Evolutionary conservation across 2,888 invertebrate genomes (phyloP).

Genomic region (Drosophila villosipedis): DNA sequence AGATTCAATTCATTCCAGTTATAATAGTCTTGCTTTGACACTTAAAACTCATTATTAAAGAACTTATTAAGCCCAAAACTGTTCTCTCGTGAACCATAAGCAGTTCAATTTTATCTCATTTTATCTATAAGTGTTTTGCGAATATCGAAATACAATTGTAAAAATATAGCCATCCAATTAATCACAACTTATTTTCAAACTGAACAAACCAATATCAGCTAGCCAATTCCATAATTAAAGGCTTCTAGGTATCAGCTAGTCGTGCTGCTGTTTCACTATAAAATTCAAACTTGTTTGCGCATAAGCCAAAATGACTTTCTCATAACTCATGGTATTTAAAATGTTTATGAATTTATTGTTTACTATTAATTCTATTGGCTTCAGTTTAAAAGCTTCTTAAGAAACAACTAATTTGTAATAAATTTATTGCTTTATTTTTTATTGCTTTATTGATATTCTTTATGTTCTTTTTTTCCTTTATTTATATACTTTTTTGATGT

Average conservation of each 20-base stretch:
- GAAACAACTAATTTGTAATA: neutral
- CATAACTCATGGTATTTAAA: neutral
- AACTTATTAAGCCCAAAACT: neutral
- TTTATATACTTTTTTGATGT: neutral
- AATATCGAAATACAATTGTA: neutral
- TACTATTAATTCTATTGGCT: neutral
- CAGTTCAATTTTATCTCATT: neutral
- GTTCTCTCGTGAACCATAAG: neutral
- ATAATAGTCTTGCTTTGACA: neutral
- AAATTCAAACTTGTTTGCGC: neutral
- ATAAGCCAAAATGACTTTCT: neutral
- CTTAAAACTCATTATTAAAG: neutral
- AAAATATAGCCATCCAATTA: neutral
- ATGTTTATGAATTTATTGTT: neutral
- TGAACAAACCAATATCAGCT: neutral
- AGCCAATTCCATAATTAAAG: neutral
- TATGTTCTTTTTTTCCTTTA: neutral
- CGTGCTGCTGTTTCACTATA: too few relatives aligned
- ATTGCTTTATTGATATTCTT: neutral
- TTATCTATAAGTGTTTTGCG: too few relatives aligned
- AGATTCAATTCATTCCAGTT: neutral
- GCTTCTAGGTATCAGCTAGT: too few relatives aligned
- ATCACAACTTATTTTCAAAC: neutral
- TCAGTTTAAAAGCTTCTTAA: neutral
- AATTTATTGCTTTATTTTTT: neutral